Evolutionary conservation across 2,797 vertebrate species (phyloP).

Genomic region (Tadarida brasiliensis): DNA sequence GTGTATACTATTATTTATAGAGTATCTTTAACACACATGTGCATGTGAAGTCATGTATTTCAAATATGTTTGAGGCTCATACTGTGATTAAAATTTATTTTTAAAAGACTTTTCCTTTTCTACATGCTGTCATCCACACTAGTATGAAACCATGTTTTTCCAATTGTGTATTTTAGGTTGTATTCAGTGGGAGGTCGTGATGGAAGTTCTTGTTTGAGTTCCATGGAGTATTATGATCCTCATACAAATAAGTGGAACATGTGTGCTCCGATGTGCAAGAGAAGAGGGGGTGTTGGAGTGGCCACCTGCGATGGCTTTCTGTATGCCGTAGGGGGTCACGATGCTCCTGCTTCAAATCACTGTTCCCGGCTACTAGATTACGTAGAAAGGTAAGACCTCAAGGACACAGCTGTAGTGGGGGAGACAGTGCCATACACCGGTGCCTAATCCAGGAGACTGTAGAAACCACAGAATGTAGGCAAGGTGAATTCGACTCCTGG

Average conservation of each 20-base stretch:
- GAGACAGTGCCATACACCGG: accelerated
- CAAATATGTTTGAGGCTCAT: neutral
- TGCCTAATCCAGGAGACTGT: neutral
- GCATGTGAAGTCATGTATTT: neutral
- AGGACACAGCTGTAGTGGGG: too few species aligned
- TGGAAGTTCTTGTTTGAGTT: slow-evolving; percentile 90
- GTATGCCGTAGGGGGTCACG: slow-evolving; percentile 90
- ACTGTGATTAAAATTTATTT: neutral
- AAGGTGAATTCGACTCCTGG: neutral
- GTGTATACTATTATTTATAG: neutral
- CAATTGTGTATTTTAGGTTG: slow-evolving; percentile 83
- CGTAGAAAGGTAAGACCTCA: slow-evolving; percentile 88
- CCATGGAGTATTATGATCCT: slow-evolving; percentile 91
- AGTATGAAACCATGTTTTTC: slow-evolving; percentile 9
- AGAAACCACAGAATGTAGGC: neutral
- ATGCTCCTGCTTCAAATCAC: slow-evolving; percentile 90
- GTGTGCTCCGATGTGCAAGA: slow-evolving; percentile 91
- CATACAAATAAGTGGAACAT: slow-evolving; percentile 91
- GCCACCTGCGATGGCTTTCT: slow-evolving; percentile 90
- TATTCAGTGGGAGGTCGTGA: slow-evolving; percentile 91
- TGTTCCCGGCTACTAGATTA: slow-evolving; percentile 90
- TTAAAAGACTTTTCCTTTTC: neutral
- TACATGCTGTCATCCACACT: neutral
- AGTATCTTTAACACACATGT: neutral
- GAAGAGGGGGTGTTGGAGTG: slow-evolving; percentile 91